Base-by-base conservation (phyloP, 2,113 vertebrate species). In the Hippocampus guttulatus region DNA sequence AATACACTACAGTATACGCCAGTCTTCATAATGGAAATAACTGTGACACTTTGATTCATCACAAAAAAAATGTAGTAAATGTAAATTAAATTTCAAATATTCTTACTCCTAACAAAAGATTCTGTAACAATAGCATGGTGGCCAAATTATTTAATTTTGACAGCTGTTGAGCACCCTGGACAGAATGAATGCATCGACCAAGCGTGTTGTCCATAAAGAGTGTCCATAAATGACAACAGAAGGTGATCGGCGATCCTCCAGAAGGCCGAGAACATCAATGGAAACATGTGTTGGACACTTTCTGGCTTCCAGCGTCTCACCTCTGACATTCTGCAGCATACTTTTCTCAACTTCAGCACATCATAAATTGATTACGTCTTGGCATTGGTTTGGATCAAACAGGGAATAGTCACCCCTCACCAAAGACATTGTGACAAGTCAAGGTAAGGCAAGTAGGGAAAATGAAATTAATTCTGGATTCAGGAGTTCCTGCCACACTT, bases 311-410 rank as follows among this genome's bases (percentile, higher is more conserved):
- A 43, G n/a, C n/a, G 45, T 65, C 40, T 65, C 43, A 43, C 23
- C 64, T 23, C 64, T 64, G 64, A 25, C 64, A 27, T 8, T 15
- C 25, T 45, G 63, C 63, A 23, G 21, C 23, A 2, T 18, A 25
- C 43, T 65, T 65, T 20, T 47, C 43, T 45, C 63, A 21, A 11
- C 21, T 25, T 12, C 41, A 25, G 63, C 63, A 45, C n/a, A 23
- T 47, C 41, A 23, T 65, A 47, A 65, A 65, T 25, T 65, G 64
- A 65, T 65, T 65, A 65, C 15, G 41, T 65, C 16, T 65, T 65
- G 43, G 64, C 64, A 9, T 2, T 27, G 5, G 23, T 41, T 65
- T 25, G 21, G n/a, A 65, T 65, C 63, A 25, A 47, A 25, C 41
- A 61, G 27, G 64, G 64, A 47, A 47, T 65, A 47, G n/a, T 49